Evolutionary conservation across 2,797 vertebrate genomes (phyloP).

Genomic region (Pseudochirops cupreus): DNA sequence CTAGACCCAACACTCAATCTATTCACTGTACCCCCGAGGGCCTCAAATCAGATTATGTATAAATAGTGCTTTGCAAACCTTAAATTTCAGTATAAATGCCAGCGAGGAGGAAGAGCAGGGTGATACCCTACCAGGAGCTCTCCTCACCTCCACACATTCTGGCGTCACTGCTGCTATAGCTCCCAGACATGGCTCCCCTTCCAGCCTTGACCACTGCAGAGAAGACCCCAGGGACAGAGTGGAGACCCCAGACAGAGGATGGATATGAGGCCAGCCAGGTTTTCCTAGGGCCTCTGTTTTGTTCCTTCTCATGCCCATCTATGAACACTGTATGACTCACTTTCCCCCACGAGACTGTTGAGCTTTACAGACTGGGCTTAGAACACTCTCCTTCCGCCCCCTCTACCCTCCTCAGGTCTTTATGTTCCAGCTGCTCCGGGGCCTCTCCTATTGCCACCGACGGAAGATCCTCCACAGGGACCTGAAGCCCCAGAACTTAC

Average conservation of each 20-base stretch:
- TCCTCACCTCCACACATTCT: neutral
- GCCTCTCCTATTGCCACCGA: conserved; percentile 95
- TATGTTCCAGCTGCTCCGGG: conserved; percentile 98
- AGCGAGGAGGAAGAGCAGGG: neutral
- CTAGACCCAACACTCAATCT: neutral
- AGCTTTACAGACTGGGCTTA: neutral
- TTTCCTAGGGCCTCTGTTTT: neutral
- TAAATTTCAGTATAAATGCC: neutral
- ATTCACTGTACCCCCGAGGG: neutral
- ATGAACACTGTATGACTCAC: neutral
- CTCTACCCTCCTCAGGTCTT: conserved; percentile 90
- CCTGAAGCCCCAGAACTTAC: conserved; percentile 97
- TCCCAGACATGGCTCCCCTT: neutral
- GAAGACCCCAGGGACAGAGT: neutral
- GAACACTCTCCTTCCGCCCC: neutral
- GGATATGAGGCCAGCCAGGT: neutral
- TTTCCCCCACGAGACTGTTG: neutral
- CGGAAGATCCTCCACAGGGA: conserved; percentile 97
- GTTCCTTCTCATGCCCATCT: no score
- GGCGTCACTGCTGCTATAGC: neutral
- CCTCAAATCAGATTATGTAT: neutral
- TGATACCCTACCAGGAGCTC: neutral
- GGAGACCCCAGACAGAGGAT: neutral
- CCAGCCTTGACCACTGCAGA: neutral
- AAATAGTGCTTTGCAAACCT: neutral